Percentiles rank a stretch among this genome's conserved stretches.
Evolutionary conservation across 1,140 invertebrate species (phyloP).

Genomic region (Bombus sylvicola): DNA sequence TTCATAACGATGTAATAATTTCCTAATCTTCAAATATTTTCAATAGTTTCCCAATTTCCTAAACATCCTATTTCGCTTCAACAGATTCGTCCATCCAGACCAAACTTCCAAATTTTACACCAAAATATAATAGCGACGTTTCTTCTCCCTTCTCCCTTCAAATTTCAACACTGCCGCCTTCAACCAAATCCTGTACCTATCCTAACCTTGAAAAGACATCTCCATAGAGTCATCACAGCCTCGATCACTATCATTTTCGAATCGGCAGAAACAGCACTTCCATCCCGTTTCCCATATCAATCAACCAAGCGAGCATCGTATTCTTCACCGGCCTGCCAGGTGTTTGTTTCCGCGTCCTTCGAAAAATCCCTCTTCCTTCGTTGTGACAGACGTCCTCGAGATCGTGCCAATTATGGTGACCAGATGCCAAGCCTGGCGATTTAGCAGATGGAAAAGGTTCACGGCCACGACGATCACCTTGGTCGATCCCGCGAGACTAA

Average conservation of each 20-base stretch:
- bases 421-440: constrained; percentile 7
- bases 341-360: not conserved
- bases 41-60: no score
- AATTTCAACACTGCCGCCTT: no score
- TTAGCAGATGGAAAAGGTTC: constrained; percentile 50
- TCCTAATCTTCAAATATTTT: not conserved
- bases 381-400: constrained; percentile 28
- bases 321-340: not conserved
- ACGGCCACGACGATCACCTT: constrained; percentile 58
- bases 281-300: constrained; percentile 12
- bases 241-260: no score
- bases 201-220: not conserved
- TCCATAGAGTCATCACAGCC: no score
- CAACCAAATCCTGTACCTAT: no score
- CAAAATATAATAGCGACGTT: no score
- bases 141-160: no score
- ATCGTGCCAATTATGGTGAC: constrained; percentile 46
- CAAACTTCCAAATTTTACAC: no score
- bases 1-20: not conserved
- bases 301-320: not conserved
- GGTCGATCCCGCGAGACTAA: constrained; percentile 48
- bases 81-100: no score
- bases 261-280: not conserved
- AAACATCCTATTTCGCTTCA: no score
- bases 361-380: constrained; percentile 7